phyloP scores from a whole-genome alignment of 2,888 invertebrate genomes.

The Dastarcus helophoroides region DNA sequence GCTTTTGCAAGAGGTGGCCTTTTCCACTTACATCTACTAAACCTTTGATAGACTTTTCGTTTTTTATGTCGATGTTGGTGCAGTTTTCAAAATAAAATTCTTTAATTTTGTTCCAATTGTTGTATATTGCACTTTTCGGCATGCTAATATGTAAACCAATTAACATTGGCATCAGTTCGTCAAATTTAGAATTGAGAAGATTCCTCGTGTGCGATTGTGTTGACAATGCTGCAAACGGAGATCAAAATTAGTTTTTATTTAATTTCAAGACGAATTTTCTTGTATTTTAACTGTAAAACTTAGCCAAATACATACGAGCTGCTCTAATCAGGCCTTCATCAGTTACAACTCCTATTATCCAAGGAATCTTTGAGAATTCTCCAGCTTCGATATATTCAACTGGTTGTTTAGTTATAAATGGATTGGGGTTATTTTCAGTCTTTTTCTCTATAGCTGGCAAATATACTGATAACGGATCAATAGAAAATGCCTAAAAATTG shows the following conservation, averaged over 20 bases:
- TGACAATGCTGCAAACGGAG: conserved; percentile 20
- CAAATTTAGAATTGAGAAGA: conserved; percentile 22
- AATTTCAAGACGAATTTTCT: background rate
- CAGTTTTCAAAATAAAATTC: conserved; percentile 21
- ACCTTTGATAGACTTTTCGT: conserved; percentile 21
- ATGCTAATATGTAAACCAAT: conserved; percentile 20
- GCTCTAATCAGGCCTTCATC: conserved; percentile 42
- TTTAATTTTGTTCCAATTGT: conserved; percentile 19
- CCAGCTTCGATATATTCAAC: conserved; percentile 31
- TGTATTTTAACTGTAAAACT: background rate
- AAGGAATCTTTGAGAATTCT: conserved; percentile 37
- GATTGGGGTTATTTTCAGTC: conserved; percentile 27
- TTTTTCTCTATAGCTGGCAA: conserved; percentile 37
- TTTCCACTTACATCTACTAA: conserved; percentile 25
- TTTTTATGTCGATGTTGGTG: conserved; percentile 16
- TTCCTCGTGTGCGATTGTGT: conserved; percentile 17
- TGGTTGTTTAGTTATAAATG: conserved; percentile 39
- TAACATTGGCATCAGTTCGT: conserved; percentile 18
- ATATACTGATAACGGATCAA: conserved; percentile 40
- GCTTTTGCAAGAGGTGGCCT: background rate
- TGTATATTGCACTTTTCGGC: conserved; percentile 11
- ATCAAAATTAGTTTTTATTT: background rate
- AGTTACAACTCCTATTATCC: conserved; percentile 38
- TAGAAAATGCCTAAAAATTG: conserved; percentile 37
- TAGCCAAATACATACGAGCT: conserved; percentile 29